Evolutionary conservation across 2,888 invertebrate species (phyloP).

Genomic region (Yponomeuta plumbellus): DNA sequence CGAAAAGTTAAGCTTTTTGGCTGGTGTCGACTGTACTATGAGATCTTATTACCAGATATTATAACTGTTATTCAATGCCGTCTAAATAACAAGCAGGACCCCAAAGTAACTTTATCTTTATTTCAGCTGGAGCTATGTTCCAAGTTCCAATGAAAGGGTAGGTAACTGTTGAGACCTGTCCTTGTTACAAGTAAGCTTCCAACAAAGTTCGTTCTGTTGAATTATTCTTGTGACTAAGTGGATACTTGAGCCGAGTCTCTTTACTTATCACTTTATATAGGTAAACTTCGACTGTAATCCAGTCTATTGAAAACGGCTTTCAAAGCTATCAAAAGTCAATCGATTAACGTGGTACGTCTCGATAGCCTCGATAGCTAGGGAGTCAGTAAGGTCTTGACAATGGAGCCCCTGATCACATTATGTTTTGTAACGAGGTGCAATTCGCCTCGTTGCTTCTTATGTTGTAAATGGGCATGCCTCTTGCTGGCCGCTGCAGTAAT

Average conservation of each 20-base stretch:
- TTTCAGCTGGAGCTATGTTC: background rate
- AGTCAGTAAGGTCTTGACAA: too few species aligned
- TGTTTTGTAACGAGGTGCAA: too few species aligned
- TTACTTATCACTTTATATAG: background rate
- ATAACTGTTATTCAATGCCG: background rate
- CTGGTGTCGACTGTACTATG: too few species aligned
- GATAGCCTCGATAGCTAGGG: too few species aligned
- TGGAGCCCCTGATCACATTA: too few species aligned
- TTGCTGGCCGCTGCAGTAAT: too few species aligned
- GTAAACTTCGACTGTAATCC: background rate
- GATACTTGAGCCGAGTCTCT: background rate
- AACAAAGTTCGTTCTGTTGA: background rate
- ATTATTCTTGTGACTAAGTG: background rate
- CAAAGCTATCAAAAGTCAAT: background rate
- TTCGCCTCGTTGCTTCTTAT: too few species aligned
- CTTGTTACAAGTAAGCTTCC: background rate
- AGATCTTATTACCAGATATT: background rate
- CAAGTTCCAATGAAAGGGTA: background rate
- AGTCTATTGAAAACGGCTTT: background rate
- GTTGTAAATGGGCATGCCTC: too few species aligned
- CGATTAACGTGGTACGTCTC: too few species aligned
- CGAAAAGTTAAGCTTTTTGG: too few species aligned
- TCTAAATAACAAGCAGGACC: too few species aligned
- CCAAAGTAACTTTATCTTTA: background rate
- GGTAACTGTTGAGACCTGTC: slow-evolving; percentile 6